These are phyloP conservation scores for Anolis apletophallus DNA, from an alignment of 2,797 vertebrate species.

Conservation along the genomic window DNA sequence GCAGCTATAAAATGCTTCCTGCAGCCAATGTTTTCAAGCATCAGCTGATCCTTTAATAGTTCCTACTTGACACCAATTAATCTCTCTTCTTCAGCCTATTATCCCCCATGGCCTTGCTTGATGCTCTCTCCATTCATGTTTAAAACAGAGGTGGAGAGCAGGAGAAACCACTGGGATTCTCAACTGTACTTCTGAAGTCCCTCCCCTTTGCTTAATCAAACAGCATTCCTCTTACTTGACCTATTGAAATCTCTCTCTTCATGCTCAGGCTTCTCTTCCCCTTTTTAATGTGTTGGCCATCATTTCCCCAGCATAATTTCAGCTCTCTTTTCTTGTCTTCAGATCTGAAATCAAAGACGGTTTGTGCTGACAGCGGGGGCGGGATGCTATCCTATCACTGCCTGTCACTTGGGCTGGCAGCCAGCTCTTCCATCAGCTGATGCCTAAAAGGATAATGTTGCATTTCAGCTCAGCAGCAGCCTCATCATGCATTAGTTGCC, in stretches of 20 bases:
- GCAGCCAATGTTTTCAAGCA: slow-evolving; percentile 79
- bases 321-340: slow-evolving; percentile 41
- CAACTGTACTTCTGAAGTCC: not conserved
- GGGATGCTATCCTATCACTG: slow-evolving; percentile 14
- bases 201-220: not conserved
- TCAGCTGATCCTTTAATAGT: slow-evolving; percentile 81
- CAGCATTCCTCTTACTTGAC: not conserved
- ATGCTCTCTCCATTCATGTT: slow-evolving; percentile 51
- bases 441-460: slow-evolving; percentile 25
- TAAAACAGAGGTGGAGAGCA: slow-evolving; percentile 48
- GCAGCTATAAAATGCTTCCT: slow-evolving; percentile 86
- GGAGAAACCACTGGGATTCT: slow-evolving; percentile 21
- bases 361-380: slow-evolving; percentile 20
- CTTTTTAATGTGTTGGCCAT: slow-evolving; percentile 1
- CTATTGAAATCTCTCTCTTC: not conserved
- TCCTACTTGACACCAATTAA: slow-evolving; percentile 86
- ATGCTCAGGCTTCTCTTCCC: not conserved
- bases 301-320: slow-evolving; percentile 35
- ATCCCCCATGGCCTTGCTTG: slow-evolving; percentile 29
- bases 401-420: slow-evolving; percentile 37
- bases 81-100: slow-evolving; percentile 68
- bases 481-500: not conserved
- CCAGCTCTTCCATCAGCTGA: slow-evolving; percentile 39
- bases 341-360: slow-evolving; percentile 43
- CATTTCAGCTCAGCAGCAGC: not conserved